A percentile compares a stretch with the other conserved stretches of the same genome.
Conservation (phyloP, 2,113 vertebrate genomes). For the chimpanzee (Pan troglodytes) region DNA sequence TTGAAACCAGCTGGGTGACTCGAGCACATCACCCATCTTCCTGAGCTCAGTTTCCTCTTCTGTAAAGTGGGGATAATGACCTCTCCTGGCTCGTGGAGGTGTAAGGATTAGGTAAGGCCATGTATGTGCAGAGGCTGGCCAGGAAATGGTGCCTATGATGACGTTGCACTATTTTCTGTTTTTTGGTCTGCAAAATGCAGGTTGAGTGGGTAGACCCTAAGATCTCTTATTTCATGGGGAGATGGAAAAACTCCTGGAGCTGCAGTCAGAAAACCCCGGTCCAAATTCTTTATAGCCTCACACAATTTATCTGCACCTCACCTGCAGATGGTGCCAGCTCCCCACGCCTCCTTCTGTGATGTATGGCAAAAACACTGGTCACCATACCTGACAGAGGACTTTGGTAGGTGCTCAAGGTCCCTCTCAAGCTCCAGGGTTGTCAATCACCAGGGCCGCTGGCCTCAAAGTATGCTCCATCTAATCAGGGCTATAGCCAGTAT, state of each 20-base stretch:
- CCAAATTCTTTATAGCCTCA: not conserved
- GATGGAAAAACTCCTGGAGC: not conserved
- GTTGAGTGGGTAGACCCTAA: too few species aligned
- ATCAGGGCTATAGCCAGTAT: accelerated
- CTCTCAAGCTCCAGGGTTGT: not conserved
- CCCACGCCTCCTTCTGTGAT: not conserved
- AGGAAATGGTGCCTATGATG: accelerated
- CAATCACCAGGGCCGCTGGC: not conserved
- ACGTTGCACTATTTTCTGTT: not conserved
- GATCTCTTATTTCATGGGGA: not conserved
- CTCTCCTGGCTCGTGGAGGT: not conserved
- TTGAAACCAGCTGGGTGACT: not conserved
- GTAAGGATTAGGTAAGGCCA: not conserved
- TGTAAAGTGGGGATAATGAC: not conserved
- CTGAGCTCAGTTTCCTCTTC: not conserved
- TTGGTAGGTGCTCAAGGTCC: not conserved
- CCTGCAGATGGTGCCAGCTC: accelerated
- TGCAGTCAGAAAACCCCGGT: not conserved
- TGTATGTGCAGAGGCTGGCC: not conserved
- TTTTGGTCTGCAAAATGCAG: not conserved
- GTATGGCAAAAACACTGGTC: not conserved
- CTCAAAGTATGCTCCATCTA: not conserved
- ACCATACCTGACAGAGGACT: not conserved
- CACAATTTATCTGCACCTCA: accelerated
- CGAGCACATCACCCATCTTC: accelerated